Evolutionary conservation across 2,888 invertebrate genomes (phyloP).

Genomic region (Nebria brevicollis): DNA sequence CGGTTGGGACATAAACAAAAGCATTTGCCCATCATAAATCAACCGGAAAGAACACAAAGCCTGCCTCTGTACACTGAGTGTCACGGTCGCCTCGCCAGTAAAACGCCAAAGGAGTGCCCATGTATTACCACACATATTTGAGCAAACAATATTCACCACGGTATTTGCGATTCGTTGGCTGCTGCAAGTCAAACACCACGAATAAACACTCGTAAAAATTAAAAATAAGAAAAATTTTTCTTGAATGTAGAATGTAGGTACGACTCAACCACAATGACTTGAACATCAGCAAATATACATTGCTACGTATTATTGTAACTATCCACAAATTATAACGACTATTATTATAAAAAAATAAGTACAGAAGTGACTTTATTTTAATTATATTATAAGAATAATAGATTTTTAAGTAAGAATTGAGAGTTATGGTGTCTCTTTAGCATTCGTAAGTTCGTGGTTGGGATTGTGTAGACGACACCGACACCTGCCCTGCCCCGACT

Average conservation of each 20-base stretch:
- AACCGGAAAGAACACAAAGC: constrained; percentile 41
- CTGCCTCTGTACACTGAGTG: constrained; percentile 6
- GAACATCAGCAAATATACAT: neutral
- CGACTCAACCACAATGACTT: neutral
- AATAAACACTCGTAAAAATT: neutral
- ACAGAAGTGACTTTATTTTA: too few relatives aligned
- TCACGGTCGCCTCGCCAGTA: constrained; percentile 5
- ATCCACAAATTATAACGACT: neutral
- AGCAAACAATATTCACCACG: constrained; percentile 11
- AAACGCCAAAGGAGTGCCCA: constrained; percentile 17
- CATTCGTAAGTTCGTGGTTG: neutral
- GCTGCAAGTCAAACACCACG: neutral
- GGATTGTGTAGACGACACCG: constrained; percentile 16
- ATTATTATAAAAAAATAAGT: neutral
- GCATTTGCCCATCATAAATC: constrained; percentile 42
- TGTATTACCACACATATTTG: constrained; percentile 14
- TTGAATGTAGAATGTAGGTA: neutral
- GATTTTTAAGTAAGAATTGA: neutral
- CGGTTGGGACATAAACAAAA: constrained; percentile 38
- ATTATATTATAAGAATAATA: too few relatives aligned
- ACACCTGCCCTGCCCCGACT: neutral
- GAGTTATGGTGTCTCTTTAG: neutral
- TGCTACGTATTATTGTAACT: neutral
- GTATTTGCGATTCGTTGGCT: neutral
- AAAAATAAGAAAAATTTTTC: neutral